phyloP scores from a whole-genome alignment of 1,140 invertebrate species.

The Babylonia areolata region DNA sequence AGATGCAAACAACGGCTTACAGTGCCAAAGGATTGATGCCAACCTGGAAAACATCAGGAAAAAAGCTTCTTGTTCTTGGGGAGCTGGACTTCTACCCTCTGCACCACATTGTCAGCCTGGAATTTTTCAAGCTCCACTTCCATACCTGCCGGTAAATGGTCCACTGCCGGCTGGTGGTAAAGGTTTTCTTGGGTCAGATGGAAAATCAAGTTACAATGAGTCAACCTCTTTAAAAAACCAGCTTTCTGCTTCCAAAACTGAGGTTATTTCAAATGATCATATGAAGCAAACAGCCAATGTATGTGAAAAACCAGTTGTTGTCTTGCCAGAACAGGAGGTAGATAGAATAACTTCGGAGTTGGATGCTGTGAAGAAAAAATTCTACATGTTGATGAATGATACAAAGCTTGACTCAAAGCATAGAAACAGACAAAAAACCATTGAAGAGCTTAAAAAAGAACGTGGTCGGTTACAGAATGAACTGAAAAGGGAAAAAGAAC shows the following conservation, averaged over 20 bases:
- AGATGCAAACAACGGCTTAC: no score
- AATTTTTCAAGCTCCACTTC: no score
- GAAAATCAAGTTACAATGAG: not conserved
- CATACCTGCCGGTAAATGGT: not conserved
- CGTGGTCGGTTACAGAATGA: not conserved
- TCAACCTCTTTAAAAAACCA: no score
- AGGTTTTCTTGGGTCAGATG: not conserved
- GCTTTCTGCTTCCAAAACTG: no score
- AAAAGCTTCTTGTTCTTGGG: no score
- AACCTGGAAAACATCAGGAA: no score
- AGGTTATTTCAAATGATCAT: no score
- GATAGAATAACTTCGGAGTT: not conserved
- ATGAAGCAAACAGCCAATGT: no score
- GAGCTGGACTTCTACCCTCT: not conserved
- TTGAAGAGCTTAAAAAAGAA: not conserved
- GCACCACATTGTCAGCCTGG: not conserved
- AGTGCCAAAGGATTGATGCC: no score
- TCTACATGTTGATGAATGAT: not conserved
- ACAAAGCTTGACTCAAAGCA: not conserved
- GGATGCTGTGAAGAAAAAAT: not conserved
- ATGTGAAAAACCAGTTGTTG: no score
- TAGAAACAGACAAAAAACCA: not conserved
- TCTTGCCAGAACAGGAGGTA: not conserved
- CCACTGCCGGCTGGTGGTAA: not conserved
- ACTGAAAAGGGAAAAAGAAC: not conserved